Conservation (phyloP, 2,888 invertebrate genomes). For the Conus canariensis region DNA sequence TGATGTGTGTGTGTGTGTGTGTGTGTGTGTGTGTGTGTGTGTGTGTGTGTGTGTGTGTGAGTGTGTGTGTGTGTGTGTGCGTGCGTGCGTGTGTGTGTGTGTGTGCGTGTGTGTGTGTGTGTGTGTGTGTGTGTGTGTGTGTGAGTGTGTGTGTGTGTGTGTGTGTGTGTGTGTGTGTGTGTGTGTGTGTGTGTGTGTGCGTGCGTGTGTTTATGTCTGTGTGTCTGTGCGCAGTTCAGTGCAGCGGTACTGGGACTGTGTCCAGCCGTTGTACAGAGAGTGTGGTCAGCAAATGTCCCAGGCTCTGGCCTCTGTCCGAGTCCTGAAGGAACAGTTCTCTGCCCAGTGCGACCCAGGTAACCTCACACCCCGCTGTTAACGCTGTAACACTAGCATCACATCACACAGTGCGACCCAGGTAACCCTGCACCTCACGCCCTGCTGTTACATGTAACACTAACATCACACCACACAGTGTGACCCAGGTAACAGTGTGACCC, state of each 20-base stretch:
- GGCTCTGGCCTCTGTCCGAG: neutral
- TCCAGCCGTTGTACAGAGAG: neutral
- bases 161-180: neutral
- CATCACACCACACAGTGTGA: too few relatives aligned
- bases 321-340: constrained; percentile 24
- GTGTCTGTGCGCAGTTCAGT: constrained; percentile 13
- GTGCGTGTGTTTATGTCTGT: too few relatives aligned
- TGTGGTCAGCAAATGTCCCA: constrained; percentile 1
- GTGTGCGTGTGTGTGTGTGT: too few relatives aligned
- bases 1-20: neutral
- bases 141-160: too few relatives aligned
- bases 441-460: too few relatives aligned
- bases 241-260: constrained; percentile 3
- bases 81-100: neutral
- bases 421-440: too few relatives aligned
- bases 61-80: neutral
- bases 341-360: constrained; percentile 15
- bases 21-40: constrained; percentile 10
- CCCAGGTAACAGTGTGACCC: too few relatives aligned
- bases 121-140: too few relatives aligned
- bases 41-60: neutral
- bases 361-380: neutral
- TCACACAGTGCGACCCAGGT: too few relatives aligned
- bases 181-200: neutral
- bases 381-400: too few relatives aligned